These are phyloP conservation scores for Xylota segnis DNA, from an alignment of 2,888 invertebrate species.

Conservation along the genomic window DNA sequence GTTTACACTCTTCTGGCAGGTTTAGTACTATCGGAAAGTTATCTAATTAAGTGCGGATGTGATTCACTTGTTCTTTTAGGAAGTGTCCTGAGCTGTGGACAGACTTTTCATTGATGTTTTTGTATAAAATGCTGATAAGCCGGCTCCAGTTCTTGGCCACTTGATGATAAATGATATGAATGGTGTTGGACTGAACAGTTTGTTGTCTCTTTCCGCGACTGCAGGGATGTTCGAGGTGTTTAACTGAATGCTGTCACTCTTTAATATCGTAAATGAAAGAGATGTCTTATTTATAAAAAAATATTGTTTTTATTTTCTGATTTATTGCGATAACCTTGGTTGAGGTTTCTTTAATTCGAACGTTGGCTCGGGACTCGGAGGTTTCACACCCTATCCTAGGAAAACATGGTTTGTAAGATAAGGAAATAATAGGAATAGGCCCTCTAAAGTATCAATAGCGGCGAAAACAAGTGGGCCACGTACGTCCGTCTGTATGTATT, in stretches of 20 bases:
- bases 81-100: neutral
- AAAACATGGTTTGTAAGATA: too few species aligned
- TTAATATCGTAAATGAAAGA: neutral
- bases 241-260: neutral
- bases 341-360: too few species aligned
- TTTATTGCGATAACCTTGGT: too few species aligned
- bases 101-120: slow-evolving; percentile 10
- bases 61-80: neutral
- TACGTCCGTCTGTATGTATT: too few species aligned
- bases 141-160: neutral
- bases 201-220: neutral
- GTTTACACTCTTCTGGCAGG: neutral
- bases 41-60: neutral
- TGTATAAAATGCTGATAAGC: neutral
- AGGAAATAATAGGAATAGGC: too few species aligned
- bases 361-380: too few species aligned
- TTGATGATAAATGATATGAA: too few species aligned
- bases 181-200: neutral
- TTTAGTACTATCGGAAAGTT: neutral
- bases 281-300: neutral
- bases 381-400: too few species aligned
- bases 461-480: too few species aligned
- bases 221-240: neutral
- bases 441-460: too few species aligned
- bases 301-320: too few species aligned